Evolutionary conservation across 2,888 invertebrate species (phyloP).

Genomic region (Rhaphigaster nebulosa): DNA sequence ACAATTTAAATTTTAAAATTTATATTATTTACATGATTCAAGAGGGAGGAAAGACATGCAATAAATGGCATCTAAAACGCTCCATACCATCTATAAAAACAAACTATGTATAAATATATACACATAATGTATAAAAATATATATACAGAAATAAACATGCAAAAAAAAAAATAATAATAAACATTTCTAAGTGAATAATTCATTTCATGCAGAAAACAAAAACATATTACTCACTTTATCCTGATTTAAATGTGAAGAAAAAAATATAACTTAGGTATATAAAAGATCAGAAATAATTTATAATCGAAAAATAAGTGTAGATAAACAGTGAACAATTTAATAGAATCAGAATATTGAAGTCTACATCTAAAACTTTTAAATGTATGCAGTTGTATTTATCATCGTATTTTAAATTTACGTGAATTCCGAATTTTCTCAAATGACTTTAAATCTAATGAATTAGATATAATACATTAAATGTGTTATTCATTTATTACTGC

Average conservation of each 20-base stretch:
- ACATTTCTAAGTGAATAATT: neutral
- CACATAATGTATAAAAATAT: neutral
- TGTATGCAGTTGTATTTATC: neutral
- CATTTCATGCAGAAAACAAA: slow-evolving; percentile 56
- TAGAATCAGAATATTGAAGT: neutral
- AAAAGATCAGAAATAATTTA: slow-evolving; percentile 46
- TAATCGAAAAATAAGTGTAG: neutral
- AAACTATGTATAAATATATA: neutral
- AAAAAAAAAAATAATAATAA: neutral
- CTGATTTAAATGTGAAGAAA: slow-evolving; percentile 63
- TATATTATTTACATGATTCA: neutral
- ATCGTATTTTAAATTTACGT: neutral
- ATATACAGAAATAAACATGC: neutral
- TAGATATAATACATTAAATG: neutral
- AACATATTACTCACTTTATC: slow-evolving; percentile 64
- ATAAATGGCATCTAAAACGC: neutral
- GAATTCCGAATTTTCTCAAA: neutral
- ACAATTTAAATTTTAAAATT: neutral
- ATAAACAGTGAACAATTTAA: neutral
- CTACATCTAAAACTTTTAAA: neutral
- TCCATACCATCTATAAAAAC: neutral
- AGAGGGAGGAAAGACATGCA: neutral
- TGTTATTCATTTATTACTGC: neutral
- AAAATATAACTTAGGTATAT: slow-evolving; percentile 59
- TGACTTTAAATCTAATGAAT: neutral